Evolutionary conservation across 1,140 invertebrate genomes (phyloP).

Genomic region (Apis florea): DNA sequence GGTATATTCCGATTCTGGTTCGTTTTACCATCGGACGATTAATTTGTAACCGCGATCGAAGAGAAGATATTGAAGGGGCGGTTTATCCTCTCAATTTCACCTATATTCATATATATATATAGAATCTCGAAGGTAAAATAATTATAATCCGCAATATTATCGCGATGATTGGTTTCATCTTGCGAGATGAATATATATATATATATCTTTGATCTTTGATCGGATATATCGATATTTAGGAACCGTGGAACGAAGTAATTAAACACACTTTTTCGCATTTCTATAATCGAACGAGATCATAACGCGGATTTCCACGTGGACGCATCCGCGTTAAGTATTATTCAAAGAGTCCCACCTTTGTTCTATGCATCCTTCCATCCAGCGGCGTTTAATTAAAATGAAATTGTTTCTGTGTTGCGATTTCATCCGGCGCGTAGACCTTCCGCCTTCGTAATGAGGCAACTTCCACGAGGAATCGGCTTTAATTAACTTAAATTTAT

Average conservation of each 20-base stretch:
- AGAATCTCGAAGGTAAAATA: too few relatives aligned
- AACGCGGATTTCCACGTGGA: not conserved
- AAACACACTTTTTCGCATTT: not conserved
- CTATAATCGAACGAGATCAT: not conserved
- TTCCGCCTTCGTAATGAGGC: slow-evolving; percentile 49
- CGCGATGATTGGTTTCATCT: too few relatives aligned
- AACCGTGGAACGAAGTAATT: not conserved
- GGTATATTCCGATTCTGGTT: slow-evolving; percentile 5
- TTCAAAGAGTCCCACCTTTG: not conserved
- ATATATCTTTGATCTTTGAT: too few relatives aligned
- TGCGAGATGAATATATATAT: too few relatives aligned
- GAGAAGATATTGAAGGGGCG: too few relatives aligned
- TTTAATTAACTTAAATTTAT: slow-evolving; percentile 66
- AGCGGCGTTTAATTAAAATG: slow-evolving; percentile 57
- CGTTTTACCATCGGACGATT: slow-evolving; percentile 13
- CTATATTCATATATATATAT: too few relatives aligned
- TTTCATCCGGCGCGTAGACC: slow-evolving; percentile 53
- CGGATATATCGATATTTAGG: too few relatives aligned
- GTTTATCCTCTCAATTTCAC: too few relatives aligned
- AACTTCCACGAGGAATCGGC: slow-evolving; percentile 56
- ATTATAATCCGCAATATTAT: too few relatives aligned
- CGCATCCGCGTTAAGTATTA: not conserved
- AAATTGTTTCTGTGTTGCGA: slow-evolving; percentile 53
- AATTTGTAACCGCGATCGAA: slow-evolving; percentile 2
- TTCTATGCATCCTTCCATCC: slow-evolving; percentile 10